Percentiles rank a stretch among this genome's conserved stretches.
These are phyloP conservation scores for Hipparchia semele DNA, from an alignment of 2,888 invertebrate species.

Conservation along the genomic window DNA sequence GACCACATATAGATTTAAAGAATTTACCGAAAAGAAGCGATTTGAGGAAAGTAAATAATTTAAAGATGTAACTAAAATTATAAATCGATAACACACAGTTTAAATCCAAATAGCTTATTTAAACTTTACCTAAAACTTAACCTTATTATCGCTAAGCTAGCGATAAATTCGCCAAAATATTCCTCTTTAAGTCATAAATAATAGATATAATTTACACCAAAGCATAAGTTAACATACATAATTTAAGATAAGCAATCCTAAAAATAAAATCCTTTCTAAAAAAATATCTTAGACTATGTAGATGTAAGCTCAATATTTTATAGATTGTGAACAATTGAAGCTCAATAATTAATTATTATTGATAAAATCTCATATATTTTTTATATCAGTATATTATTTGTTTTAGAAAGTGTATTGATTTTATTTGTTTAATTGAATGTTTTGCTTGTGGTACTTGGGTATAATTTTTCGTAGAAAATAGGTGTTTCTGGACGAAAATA, in stretches of 20 bases:
- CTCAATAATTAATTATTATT: neutral
- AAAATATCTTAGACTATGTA: neutral
- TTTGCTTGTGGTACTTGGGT: constrained; percentile 6
- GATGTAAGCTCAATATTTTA: neutral
- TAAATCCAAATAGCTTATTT: neutral
- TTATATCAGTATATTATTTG: neutral
- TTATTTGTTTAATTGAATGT: neutral
- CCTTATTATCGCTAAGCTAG: too few relatives aligned
- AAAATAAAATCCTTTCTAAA: too few relatives aligned
- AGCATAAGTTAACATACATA: too few relatives aligned
- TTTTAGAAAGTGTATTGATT: neutral
- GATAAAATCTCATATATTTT: neutral
- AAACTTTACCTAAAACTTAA: too few relatives aligned
- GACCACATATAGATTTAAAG: constrained; percentile 12
- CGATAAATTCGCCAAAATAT: too few relatives aligned
- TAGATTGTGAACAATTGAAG: neutral
- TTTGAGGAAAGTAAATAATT: constrained; percentile 22
- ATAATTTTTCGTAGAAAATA: neutral
- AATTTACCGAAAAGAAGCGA: constrained; percentile 29
- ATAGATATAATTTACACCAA: too few relatives aligned
- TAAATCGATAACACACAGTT: neutral
- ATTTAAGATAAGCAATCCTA: too few relatives aligned
- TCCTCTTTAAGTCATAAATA: too few relatives aligned
- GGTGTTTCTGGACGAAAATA: constrained; percentile 3
- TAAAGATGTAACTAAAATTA: constrained; percentile 14